phyloP scores from a whole-genome alignment of 2,888 invertebrate species.

The Opisthograptis luteolata region DNA sequence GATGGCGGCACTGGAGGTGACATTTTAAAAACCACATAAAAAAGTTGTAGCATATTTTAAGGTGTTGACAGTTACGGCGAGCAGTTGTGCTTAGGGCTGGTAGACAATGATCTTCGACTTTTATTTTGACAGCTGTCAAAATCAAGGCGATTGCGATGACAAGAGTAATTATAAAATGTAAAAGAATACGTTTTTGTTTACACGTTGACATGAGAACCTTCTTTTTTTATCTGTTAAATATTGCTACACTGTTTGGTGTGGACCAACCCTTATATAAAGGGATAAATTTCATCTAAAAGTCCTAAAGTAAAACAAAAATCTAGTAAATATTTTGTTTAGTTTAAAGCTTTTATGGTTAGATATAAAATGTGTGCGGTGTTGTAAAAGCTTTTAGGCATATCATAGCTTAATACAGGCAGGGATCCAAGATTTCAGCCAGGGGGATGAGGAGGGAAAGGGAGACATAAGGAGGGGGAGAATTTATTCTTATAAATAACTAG shows the following conservation, averaged over 20 bases:
- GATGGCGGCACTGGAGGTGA: neutral
- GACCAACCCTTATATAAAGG: neutral
- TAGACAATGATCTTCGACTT: too few species aligned
- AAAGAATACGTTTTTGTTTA: too few species aligned
- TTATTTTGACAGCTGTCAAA: too few species aligned
- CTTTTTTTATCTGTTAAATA: too few species aligned
- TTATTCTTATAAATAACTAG: too few species aligned
- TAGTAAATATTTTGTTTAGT: constrained; percentile 3
- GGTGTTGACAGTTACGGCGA: neutral
- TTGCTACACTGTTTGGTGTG: too few species aligned
- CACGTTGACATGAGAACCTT: too few species aligned
- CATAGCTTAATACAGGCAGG: constrained; percentile 8
- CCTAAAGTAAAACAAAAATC: constrained; percentile 11
- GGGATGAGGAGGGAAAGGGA: too few species aligned
- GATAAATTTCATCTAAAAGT: neutral
- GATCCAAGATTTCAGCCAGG: too few species aligned
- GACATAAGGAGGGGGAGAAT: too few species aligned
- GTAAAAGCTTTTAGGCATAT: constrained; percentile 12
- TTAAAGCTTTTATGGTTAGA: constrained; percentile 9
- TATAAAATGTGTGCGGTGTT: constrained; percentile 1
- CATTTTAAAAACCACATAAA: constrained; percentile 8
- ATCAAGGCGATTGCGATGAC: too few species aligned
- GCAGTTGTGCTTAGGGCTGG: neutral
- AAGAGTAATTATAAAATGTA: too few species aligned
- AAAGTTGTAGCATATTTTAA: constrained; percentile 7